Evolutionary conservation across 2,888 invertebrate species (phyloP).

Genomic region (Hipparchia sbordonii): DNA sequence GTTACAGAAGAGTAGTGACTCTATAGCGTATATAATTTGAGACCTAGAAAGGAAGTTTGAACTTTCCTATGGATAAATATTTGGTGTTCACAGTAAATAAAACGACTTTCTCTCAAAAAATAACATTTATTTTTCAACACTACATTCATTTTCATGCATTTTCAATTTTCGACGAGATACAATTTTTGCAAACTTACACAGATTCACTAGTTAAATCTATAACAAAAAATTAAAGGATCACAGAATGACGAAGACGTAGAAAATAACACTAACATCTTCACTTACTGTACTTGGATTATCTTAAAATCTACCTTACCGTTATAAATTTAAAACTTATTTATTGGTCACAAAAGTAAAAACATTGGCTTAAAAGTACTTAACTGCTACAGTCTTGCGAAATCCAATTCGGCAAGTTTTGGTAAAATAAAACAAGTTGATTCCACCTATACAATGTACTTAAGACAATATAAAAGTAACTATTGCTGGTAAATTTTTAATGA

Average conservation of each 20-base stretch:
- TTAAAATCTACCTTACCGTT: slow-evolving; percentile 72
- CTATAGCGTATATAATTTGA: no score
- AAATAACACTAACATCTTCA: slow-evolving; percentile 70
- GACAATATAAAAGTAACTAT: background rate
- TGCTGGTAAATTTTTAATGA: background rate
- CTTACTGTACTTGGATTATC: slow-evolving; percentile 70
- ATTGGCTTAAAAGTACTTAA: slow-evolving; percentile 64
- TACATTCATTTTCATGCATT: slow-evolving; percentile 74
- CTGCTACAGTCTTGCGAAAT: slow-evolving; percentile 70
- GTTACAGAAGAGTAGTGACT: no score
- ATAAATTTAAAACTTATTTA: slow-evolving; percentile 66
- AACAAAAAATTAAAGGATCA: slow-evolving; percentile 74
- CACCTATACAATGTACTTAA: background rate
- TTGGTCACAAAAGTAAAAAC: slow-evolving; percentile 80
- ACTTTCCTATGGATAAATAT: background rate
- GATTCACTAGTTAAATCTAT: slow-evolving; percentile 70
- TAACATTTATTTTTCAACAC: slow-evolving; percentile 79
- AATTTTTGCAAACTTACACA: slow-evolving; percentile 68
- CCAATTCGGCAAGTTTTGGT: slow-evolving; percentile 42
- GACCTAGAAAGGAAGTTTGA: no score
- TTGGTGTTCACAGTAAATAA: slow-evolving; percentile 21
- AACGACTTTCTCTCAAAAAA: slow-evolving; percentile 60
- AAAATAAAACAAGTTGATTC: background rate
- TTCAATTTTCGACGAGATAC: slow-evolving; percentile 69
- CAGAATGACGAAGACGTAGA: slow-evolving; percentile 76